phyloP scores from a whole-genome alignment of 2,797 vertebrate species.

The Threskiornis aethiopicus region DNA sequence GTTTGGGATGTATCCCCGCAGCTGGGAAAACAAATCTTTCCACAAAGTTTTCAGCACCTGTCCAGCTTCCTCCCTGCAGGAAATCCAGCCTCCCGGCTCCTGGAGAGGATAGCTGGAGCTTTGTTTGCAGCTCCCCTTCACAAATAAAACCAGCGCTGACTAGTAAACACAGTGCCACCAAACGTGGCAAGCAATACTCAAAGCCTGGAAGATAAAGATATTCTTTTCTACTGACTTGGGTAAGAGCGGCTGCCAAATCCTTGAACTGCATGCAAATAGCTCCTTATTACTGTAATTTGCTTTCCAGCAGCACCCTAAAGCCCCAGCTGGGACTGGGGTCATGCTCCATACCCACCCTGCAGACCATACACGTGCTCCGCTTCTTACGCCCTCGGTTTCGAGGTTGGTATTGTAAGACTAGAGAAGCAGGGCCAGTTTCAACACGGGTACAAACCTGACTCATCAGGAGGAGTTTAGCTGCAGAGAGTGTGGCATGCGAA shows the following conservation, averaged over 20 bases:
- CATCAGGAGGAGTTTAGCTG: not conserved
- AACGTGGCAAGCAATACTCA: not conserved
- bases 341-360: not conserved
- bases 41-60: slow-evolving; percentile 1
- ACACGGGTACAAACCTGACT: not conserved
- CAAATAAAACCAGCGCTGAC: not conserved
- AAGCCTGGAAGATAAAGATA: not conserved
- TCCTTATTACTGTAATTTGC: not conserved
- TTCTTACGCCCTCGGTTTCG: not conserved
- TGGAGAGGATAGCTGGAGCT: not conserved
- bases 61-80: not conserved
- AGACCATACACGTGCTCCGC: not conserved
- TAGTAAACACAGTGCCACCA: not conserved
- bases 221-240: not conserved
- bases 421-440: not conserved
- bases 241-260: not conserved
- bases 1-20: not conserved
- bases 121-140: slow-evolving; percentile 25
- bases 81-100: not conserved
- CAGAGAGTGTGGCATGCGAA: not conserved
- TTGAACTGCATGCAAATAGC: not conserved
- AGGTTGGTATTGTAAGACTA: not conserved
- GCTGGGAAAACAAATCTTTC: slow-evolving; percentile 45
- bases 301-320: not conserved
- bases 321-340: not conserved